Evolutionary conservation across 1,140 invertebrate species (phyloP).

Genomic region (Drosophila carrolli): DNA sequence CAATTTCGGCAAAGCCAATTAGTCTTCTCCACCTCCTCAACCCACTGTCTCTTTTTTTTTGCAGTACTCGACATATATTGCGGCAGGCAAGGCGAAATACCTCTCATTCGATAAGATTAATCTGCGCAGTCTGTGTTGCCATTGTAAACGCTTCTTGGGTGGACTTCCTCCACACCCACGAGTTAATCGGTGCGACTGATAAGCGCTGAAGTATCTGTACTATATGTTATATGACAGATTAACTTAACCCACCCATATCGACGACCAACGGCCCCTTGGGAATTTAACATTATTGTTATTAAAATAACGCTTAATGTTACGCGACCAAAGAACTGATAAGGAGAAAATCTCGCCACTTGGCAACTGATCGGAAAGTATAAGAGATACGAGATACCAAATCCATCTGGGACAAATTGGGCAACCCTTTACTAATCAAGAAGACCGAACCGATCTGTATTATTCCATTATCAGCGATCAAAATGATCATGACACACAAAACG

Average conservation of each 20-base stretch:
- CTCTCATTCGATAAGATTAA: conserved; percentile 51
- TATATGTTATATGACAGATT: conserved; percentile 8
- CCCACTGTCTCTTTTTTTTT: conserved; percentile 2
- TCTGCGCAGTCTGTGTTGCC: conserved; percentile 25
- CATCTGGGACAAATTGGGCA: not conserved
- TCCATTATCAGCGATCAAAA: conserved; percentile 59
- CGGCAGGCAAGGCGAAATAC: conserved; percentile 34
- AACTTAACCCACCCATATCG: conserved; percentile 24
- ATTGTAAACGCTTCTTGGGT: conserved; percentile 23
- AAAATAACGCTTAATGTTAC: not conserved
- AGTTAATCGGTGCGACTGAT: conserved; percentile 6
- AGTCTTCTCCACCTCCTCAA: not conserved
- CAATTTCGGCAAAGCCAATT: conserved; percentile 34
- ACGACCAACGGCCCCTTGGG: not conserved
- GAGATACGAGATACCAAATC: not conserved
- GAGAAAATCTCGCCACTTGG: not conserved
- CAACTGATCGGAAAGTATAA: not conserved
- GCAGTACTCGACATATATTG: conserved; percentile 36
- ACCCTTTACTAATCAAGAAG: conserved; percentile 23
- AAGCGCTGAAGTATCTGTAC: conserved; percentile 19
- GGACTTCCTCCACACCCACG: conserved; percentile 18
- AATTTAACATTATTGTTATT: not conserved
- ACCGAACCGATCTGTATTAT: conserved; percentile 7
- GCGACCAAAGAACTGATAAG: conserved; percentile 15
- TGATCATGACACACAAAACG: conserved; percentile 73